Percentiles rank a stretch among this genome's conserved stretches.
Conservation (phyloP, 2,113 vertebrate species). For the Festucalex cinctus region DNA sequence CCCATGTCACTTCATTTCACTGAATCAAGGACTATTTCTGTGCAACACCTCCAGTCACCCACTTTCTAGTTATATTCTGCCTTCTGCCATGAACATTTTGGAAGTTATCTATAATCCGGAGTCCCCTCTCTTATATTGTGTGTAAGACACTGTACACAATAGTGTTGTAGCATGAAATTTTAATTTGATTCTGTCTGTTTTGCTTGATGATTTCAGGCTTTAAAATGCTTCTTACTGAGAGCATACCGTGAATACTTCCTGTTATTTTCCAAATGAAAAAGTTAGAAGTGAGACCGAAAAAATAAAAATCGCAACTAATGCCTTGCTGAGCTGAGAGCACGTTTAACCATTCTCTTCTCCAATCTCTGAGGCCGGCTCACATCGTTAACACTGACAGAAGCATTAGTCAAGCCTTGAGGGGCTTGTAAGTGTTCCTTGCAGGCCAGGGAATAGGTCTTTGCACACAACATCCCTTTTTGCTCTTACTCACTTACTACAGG, state of each 20-base stretch:
- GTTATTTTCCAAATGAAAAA: slow-evolving; percentile 33
- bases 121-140: too few species aligned
- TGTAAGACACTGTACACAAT: too few species aligned
- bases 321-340: slow-evolving; percentile 10
- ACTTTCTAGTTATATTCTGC: too few species aligned
- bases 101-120: too few species aligned
- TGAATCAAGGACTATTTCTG: too few species aligned
- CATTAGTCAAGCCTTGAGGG: slow-evolving; percentile 61
- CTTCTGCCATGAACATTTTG: too few species aligned
- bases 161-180: too few species aligned
- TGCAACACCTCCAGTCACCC: too few species aligned
- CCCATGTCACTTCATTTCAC: too few species aligned
- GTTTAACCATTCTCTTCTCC: slow-evolving; percentile 13
- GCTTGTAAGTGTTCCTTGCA: slow-evolving; percentile 49
- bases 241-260: slow-evolving; percentile 1
- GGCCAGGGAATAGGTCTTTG: slow-evolving; percentile 51
- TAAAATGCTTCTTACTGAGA: background rate
- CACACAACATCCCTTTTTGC: slow-evolving; percentile 11
- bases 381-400: slow-evolving; percentile 50
- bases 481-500: slow-evolving; percentile 27
- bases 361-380: slow-evolving; percentile 27
- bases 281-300: slow-evolving; percentile 13
- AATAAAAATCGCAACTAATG: slow-evolving; percentile 42
- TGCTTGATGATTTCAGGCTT: background rate
- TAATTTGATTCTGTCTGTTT: background rate